These are phyloP conservation scores for Melolontha melolontha DNA, from an alignment of 2,888 invertebrate species.

Conservation along the genomic window DNA sequence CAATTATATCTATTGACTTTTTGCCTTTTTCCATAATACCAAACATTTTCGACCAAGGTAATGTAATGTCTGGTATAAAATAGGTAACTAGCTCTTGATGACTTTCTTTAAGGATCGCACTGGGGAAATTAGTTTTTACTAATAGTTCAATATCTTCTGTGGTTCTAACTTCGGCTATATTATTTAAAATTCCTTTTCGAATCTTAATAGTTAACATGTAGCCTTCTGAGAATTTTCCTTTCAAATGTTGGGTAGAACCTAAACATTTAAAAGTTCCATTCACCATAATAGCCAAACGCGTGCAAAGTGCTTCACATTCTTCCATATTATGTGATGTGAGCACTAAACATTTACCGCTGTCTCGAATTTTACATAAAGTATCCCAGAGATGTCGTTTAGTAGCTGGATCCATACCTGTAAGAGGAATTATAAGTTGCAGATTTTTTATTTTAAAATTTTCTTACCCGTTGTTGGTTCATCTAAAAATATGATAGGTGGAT, in stretches of 20 bases:
- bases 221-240: slow-evolving; percentile 81
- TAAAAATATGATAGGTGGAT: slow-evolving; percentile 68
- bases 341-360: slow-evolving; percentile 80
- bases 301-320: slow-evolving; percentile 88
- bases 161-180: slow-evolving; percentile 43
- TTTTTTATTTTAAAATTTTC: slow-evolving; percentile 18
- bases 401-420: slow-evolving; percentile 81
- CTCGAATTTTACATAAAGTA: slow-evolving; percentile 75
- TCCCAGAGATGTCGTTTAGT: slow-evolving; percentile 86
- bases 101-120: slow-evolving; percentile 70
- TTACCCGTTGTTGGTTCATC: slow-evolving; percentile 70
- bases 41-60: slow-evolving; percentile 82
- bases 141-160: slow-evolving; percentile 52
- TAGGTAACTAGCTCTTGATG: slow-evolving; percentile 80
- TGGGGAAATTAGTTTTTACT: slow-evolving; percentile 57
- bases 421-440: slow-evolving; percentile 22
- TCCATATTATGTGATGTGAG: slow-evolving; percentile 91
- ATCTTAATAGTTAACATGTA: slow-evolving; percentile 65
- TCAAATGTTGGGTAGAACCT: slow-evolving; percentile 84
- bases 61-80: slow-evolving; percentile 71
- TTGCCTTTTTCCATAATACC: slow-evolving; percentile 76
- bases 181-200: slow-evolving; percentile 50
- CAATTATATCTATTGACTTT: slow-evolving; percentile 67
- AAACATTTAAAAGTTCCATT: slow-evolving; percentile 84
- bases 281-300: slow-evolving; percentile 87